Percentiles rank a stretch among this genome's conserved stretches.
These are phyloP conservation scores for Poeciliopsis retropinna DNA, from an alignment of 2,113 vertebrate genomes.

Conservation along the genomic window DNA sequence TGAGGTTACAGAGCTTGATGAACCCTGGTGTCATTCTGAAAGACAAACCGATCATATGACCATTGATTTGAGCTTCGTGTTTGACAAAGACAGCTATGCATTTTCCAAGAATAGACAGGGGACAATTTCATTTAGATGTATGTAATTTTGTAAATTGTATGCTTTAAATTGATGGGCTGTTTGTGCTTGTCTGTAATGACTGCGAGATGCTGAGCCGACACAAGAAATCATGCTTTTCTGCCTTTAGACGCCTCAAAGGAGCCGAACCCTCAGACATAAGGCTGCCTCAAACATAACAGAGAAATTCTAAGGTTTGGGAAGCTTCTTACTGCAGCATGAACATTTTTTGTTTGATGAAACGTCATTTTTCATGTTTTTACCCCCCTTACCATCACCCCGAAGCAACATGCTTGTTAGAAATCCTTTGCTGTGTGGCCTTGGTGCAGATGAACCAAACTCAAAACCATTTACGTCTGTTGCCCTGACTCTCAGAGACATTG, in stretches of 20 bases:
- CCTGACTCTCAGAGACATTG: constrained; percentile 9
- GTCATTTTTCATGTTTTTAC: constrained; percentile 13
- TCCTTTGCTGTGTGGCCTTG: constrained; percentile 7
- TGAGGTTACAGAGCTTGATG: constrained; percentile 60
- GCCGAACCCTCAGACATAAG: neutral
- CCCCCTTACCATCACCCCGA: neutral
- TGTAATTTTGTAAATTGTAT: constrained; percentile 60
- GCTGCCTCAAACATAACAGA: neutral
- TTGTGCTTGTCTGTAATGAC: constrained; percentile 25
- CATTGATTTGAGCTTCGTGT: constrained; percentile 23
- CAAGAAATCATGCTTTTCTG: constrained; percentile 19
- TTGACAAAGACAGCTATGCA: constrained; percentile 44
- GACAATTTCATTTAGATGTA: constrained; percentile 59
- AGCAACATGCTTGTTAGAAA: neutral
- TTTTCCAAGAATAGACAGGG: constrained; percentile 61
- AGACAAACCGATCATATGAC: constrained; percentile 33
- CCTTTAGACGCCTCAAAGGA: constrained; percentile 34
- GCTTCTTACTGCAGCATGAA: neutral
- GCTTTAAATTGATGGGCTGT: constrained; percentile 24
- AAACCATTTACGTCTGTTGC: constrained; percentile 20
- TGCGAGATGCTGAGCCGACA: constrained; percentile 9
- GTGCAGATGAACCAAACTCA: constrained; percentile 6
- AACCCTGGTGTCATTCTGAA: constrained; percentile 35
- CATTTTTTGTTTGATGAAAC: constrained; percentile 8
- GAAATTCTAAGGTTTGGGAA: constrained; percentile 10